These are phyloP conservation scores for Microctonus aethiopoides DNA, from an alignment of 2,888 invertebrate species.

Conservation along the genomic window DNA sequence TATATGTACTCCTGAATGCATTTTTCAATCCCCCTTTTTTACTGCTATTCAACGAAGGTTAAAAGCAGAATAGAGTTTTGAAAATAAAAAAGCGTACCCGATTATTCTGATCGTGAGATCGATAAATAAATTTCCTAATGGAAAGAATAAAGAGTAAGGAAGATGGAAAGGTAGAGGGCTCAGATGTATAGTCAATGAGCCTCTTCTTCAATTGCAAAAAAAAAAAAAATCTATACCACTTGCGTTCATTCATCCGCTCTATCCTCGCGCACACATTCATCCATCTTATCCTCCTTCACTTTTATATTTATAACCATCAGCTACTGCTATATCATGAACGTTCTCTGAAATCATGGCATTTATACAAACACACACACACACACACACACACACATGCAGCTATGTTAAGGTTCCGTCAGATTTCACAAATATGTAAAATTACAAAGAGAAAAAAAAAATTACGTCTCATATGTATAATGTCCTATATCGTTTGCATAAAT, in stretches of 20 bases:
- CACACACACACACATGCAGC: no score
- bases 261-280: background rate
- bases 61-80: background rate
- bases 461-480: conserved; percentile 9
- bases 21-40: no score
- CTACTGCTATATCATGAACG: background rate
- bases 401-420: background rate
- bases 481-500: background rate
- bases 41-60: no score
- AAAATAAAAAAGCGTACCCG: background rate
- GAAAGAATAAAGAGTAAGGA: conserved; percentile 7
- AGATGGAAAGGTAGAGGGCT: background rate
- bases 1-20: no score
- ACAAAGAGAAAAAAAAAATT: background rate
- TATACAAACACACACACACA: no score
- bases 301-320: background rate
- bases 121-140: background rate
- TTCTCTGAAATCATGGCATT: background rate
- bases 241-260: background rate
- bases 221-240: background rate
- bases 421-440: background rate
- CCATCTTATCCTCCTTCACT: background rate
- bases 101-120: background rate
- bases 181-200: conserved; percentile 22
- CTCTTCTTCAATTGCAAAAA: conserved; percentile 14